Evolutionary conservation across 2,797 vertebrate genomes (phyloP), one percentile per base, ranked within the genome.

Genomic region (Corythornis leucogaster): DNA sequence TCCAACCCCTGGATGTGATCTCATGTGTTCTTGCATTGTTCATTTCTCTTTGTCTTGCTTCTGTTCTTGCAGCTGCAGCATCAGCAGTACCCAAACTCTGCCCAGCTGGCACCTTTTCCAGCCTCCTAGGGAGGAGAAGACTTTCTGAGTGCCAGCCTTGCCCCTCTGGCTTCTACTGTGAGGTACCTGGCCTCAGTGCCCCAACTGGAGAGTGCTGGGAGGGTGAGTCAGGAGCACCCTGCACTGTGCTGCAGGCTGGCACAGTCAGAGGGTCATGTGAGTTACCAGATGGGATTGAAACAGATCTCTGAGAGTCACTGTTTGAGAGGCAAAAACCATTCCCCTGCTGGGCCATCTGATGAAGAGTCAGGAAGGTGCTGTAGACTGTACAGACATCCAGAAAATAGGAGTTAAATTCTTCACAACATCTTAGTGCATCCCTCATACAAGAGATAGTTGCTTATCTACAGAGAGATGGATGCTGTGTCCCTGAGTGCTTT

Each of bases 41-140:
- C 4, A 2, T 48, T 61, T 74, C 17, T 78, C 61, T 70, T 18
- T 19, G 4, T 51, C 17, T 75, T 16, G 16, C 42, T 64, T 74
- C 33, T 33, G 33, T 33, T 10, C 57, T 61, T 13, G 6, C 95
- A 99, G 99, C 90, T 61, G 96, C 98, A 90, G 98, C 98, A 12
- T 98, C 98, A 48, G 96, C 87, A 68, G 94, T 78, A 24, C 99
- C 99, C 7, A 96, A 85, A 26, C 94, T 93, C 10, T 99, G 99
- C 96, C 99, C 98, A n/a, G 91, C 96, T 2, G 98, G 99, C 40
- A 98, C 98, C 53, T 99, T 98, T 95, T 99, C 98, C n/a, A 87
- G 96, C 70, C 92, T 97, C 14, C 79, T 86, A 15, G 98, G 98
- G 73, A 96, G 98, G 67, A 97, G 93, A 26, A 87, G 21, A 1